Conservation (phyloP, 2,113 vertebrate genomes). For the Casuarius casuarius region DNA sequence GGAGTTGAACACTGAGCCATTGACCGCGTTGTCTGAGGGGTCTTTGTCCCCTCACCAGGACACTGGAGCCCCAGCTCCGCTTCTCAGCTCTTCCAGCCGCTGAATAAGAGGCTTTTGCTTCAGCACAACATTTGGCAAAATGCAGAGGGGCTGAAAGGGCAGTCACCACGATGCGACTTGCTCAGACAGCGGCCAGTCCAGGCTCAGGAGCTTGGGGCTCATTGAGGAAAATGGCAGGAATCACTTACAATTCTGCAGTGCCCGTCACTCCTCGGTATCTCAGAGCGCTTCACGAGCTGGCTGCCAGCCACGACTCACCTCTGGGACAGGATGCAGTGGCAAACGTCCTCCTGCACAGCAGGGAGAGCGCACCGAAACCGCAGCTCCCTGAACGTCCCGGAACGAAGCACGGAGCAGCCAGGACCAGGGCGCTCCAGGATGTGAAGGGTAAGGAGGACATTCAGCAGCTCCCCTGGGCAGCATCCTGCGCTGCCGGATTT, state of each 20-base stretch:
- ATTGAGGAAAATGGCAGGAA: neutral
- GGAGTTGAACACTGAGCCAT: slow-evolving; percentile 9
- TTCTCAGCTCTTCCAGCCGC: slow-evolving; percentile 33
- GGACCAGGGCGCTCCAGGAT: neutral
- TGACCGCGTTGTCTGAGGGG: neutral
- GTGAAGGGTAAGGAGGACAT: accelerated
- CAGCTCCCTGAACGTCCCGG: neutral
- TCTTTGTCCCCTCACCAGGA: slow-evolving; percentile 34
- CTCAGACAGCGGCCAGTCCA: neutral
- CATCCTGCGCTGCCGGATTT: neutral
- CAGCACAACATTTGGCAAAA: slow-evolving; percentile 4
- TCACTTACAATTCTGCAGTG: neutral
- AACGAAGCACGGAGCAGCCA: neutral
- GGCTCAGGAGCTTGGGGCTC: neutral
- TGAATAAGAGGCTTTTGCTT: slow-evolving; percentile 32
- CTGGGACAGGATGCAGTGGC: neutral
- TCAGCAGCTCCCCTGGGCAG: neutral
- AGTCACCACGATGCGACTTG: neutral
- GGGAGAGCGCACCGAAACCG: neutral
- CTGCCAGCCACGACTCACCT: neutral
- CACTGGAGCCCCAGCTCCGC: slow-evolving; percentile 12
- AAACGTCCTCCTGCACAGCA: neutral
- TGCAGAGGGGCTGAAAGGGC: slow-evolving; percentile 5
- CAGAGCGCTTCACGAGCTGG: neutral
- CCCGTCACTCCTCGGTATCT: neutral